Conservation (phyloP, 2,888 invertebrate species). For the Temnothorax unifasciatus region DNA sequence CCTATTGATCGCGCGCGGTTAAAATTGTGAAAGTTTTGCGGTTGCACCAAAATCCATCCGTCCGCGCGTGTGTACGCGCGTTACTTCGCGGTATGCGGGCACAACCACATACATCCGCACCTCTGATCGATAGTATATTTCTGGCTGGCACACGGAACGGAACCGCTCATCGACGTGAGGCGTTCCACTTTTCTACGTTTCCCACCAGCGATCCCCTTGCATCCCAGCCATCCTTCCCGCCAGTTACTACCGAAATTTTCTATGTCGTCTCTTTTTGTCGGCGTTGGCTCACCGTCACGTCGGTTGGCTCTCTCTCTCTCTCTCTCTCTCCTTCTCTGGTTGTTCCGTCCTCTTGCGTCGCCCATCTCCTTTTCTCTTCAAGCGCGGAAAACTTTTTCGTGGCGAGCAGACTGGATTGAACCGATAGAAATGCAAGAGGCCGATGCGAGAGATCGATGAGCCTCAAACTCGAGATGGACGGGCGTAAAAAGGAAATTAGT, state of each 20-base stretch:
- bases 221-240: slow-evolving; percentile 7
- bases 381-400: slow-evolving; percentile 36
- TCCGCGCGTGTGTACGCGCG: slow-evolving; percentile 17
- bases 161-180: slow-evolving; percentile 46
- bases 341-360: not conserved
- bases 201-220: slow-evolving; percentile 3
- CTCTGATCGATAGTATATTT: slow-evolving; percentile 50
- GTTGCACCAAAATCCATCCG: slow-evolving; percentile 31
- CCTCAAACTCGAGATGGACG: slow-evolving; percentile 25
- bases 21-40: slow-evolving; percentile 79
- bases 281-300: slow-evolving; percentile 32
- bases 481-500: slow-evolving; percentile 44
- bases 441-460: slow-evolving; percentile 39
- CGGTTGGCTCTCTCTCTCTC: not conserved
- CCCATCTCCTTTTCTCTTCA: slow-evolving; percentile 26
- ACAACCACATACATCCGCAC: slow-evolving; percentile 7
- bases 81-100: slow-evolving; percentile 15
- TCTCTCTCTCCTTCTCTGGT: not conserved
- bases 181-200: slow-evolving; percentile 56
- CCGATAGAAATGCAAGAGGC: slow-evolving; percentile 39
- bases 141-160: slow-evolving; percentile 36
- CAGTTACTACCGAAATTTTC: slow-evolving; percentile 53
- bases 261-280: slow-evolving; percentile 44
- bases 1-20: slow-evolving; percentile 69
- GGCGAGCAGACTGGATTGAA: slow-evolving; percentile 43